These are phyloP conservation scores for Leptopilina boulardi DNA, from an alignment of 1,140 invertebrate genomes.

Conservation along the genomic window DNA sequence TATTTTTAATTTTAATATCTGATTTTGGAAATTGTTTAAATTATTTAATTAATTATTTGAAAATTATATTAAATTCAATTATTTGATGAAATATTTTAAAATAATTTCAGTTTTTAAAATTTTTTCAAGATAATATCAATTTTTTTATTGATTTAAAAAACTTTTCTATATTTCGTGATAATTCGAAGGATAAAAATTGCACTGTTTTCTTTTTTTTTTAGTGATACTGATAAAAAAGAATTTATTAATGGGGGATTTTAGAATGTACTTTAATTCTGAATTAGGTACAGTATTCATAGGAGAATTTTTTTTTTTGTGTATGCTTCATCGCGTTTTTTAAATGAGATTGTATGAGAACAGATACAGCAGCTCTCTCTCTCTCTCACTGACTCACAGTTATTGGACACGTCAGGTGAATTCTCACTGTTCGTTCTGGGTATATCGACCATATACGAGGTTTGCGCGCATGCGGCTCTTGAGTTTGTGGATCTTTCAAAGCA, in stretches of 20 bases:
- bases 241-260: not conserved
- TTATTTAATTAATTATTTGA: no score
- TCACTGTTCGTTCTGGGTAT: conserved; percentile 35
- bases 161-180: no score
- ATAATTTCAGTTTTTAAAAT: no score
- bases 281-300: not conserved
- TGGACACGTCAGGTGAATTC: conserved; percentile 48
- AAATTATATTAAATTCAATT: no score
- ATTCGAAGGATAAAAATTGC: no score
- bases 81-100: no score
- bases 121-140: no score
- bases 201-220: no score
- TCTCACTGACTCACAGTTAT: no score
- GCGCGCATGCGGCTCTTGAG: conserved; percentile 39
- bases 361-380: not conserved
- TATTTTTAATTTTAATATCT: no score
- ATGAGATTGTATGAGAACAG: conserved; percentile 36
- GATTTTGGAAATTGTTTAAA: no score
- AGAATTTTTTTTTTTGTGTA: not conserved
- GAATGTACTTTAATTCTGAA: not conserved
- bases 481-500: conserved; percentile 26
- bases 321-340: not conserved
- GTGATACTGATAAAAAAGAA: not conserved
- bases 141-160: no score
- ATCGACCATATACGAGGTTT: conserved; percentile 35